Conservation (phyloP, 2,113 vertebrate species). For the Rhinoderma darwinii region DNA sequence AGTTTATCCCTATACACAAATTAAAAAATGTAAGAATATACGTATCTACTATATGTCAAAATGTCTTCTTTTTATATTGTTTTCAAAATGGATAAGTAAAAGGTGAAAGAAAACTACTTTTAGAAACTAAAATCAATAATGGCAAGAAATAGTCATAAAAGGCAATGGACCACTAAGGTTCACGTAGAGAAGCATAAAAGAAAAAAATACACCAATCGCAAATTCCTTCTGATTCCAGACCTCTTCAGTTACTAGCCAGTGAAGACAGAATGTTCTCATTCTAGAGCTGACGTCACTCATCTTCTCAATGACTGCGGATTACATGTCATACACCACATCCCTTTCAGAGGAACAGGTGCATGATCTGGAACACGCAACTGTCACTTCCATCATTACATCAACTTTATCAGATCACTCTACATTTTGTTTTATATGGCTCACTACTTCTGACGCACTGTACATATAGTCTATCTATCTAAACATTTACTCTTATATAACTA, state of each 20-base stretch:
- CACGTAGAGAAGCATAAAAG: neutral
- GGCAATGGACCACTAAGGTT: neutral
- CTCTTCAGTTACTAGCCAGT: neutral
- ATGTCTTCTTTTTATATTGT: no score
- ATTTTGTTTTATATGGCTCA: neutral
- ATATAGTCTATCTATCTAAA: neutral
- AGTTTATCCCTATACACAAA: no score
- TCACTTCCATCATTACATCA: neutral
- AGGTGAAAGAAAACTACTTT: neutral
- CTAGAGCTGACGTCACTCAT: constrained; percentile 5
- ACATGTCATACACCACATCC: constrained; percentile 35
- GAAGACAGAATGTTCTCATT: constrained; percentile 35
- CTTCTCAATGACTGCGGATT: constrained; percentile 33
- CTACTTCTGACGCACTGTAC: neutral
- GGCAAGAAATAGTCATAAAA: neutral
- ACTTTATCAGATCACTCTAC: neutral
- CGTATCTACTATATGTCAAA: no score
- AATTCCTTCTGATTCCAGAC: neutral
- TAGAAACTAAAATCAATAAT: neutral
- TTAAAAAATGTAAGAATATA: no score
- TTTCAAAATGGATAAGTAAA: no score
- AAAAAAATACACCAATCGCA: neutral
- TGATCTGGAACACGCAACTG: neutral
- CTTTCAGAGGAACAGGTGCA: constrained; percentile 28
- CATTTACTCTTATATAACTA: no score